phyloP scores from a whole-genome alignment of 2,113 vertebrate genomes.

The Mesocricetus auratus region DNA sequence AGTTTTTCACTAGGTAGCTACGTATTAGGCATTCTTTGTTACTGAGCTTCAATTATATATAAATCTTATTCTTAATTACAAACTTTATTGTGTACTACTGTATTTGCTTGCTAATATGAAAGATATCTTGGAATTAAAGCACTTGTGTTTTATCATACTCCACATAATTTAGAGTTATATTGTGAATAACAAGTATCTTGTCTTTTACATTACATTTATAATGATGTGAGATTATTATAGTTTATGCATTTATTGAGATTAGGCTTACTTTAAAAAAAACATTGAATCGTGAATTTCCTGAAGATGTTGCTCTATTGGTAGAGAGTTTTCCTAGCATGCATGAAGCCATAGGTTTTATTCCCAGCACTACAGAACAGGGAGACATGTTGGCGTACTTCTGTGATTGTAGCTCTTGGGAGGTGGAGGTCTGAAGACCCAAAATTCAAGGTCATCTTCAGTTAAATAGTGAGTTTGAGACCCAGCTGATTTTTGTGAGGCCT shows the following conservation, averaged over 20 bases:
- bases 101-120: constrained; percentile 51
- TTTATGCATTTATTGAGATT: constrained; percentile 56
- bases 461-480: not conserved
- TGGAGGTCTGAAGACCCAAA: not conserved
- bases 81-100: not conserved
- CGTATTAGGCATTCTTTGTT: constrained; percentile 14
- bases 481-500: not conserved
- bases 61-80: constrained; percentile 19
- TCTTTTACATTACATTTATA: constrained; percentile 30
- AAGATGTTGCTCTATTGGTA: not conserved
- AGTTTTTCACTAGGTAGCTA: constrained; percentile 4
- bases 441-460: not conserved
- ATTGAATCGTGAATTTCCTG: constrained; percentile 1
- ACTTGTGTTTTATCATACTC: constrained; percentile 25
- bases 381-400: not conserved
- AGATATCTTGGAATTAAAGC: constrained; percentile 60
- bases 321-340: not conserved
- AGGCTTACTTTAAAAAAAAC: constrained; percentile 33
- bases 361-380: not conserved
- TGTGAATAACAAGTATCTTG: constrained; percentile 26
- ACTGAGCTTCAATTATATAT: not conserved
- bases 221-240: constrained; percentile 34
- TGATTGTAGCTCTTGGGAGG: not conserved
- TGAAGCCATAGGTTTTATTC: not conserved
- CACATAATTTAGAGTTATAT: constrained; percentile 4